Evolutionary conservation across 2,888 invertebrate genomes (phyloP).

Genomic region (Scaptomyza polygonia): DNA sequence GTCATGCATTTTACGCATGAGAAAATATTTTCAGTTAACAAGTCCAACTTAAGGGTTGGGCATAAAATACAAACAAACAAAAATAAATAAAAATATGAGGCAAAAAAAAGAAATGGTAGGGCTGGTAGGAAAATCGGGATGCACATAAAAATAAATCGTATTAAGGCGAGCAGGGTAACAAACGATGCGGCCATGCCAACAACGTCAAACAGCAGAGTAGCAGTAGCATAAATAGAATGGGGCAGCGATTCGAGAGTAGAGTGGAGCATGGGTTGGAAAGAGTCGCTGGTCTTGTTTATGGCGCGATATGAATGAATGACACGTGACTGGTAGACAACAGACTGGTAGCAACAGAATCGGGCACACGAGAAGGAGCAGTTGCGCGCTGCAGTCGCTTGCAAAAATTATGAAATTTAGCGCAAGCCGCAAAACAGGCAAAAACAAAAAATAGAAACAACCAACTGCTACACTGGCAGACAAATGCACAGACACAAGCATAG

Average conservation of each 20-base stretch:
- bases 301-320: slow-evolving; percentile 78
- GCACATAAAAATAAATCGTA: slow-evolving; percentile 77
- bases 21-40: slow-evolving; percentile 77
- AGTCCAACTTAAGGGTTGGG: slow-evolving; percentile 48
- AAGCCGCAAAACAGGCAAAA: slow-evolving; percentile 59
- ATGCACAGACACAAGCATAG: slow-evolving; percentile 3
- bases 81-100: slow-evolving; percentile 9
- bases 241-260: not conserved
- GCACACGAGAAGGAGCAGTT: slow-evolving; percentile 17
- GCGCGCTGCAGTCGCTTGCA: slow-evolving; percentile 29
- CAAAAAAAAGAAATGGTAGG: not conserved
- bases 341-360: too few relatives aligned
- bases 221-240: not conserved
- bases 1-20: slow-evolving; percentile 78
- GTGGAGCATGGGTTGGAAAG: slow-evolving; percentile 22
- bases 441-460: slow-evolving; percentile 20
- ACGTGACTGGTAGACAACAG: slow-evolving; percentile 72
- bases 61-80: slow-evolving; percentile 8
- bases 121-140: slow-evolving; percentile 26
- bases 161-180: slow-evolving; percentile 61
- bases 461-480: slow-evolving; percentile 22
- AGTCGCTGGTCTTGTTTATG: slow-evolving; percentile 65
- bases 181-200: slow-evolving; percentile 71
- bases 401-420: slow-evolving; percentile 79
- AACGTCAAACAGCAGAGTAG: slow-evolving; percentile 32